phyloP scores from a whole-genome alignment of 2,888 invertebrate species.

The Leucania comma region DNA sequence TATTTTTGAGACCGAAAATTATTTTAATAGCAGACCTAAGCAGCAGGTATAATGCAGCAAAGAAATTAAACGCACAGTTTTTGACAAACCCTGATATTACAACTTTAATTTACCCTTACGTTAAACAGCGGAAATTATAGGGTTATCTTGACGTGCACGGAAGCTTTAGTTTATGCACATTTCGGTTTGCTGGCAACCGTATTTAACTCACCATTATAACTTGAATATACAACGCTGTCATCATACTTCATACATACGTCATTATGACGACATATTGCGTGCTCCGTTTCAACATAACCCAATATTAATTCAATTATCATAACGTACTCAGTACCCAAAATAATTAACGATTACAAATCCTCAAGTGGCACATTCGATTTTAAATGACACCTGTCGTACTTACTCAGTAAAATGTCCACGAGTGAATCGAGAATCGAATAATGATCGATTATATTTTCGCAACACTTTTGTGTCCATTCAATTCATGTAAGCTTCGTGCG shows the following conservation, averaged over 20 bases:
- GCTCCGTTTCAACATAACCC: constrained; percentile 35
- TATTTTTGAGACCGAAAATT: constrained; percentile 1
- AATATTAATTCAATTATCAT: constrained; percentile 55
- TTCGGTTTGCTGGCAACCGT: constrained; percentile 15
- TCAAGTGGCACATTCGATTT: constrained; percentile 45
- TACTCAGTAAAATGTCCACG: constrained; percentile 44
- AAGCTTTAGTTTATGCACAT: constrained; percentile 30
- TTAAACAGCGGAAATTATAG: constrained; percentile 36
- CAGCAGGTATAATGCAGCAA: constrained; percentile 9
- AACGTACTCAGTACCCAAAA: constrained; percentile 42
- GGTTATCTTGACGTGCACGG: constrained; percentile 7
- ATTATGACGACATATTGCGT: constrained; percentile 35
- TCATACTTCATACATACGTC: constrained; percentile 26
- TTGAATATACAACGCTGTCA: constrained; percentile 26
- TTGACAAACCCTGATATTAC: constrained; percentile 29
- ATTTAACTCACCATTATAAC: constrained; percentile 13
- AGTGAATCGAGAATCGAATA: constrained; percentile 54
- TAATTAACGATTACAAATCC: constrained; percentile 62
- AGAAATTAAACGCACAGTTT: constrained; percentile 19
- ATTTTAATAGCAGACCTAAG: constrained; percentile 25
- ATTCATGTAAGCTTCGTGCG: constrained; percentile 55
- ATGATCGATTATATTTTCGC: constrained; percentile 63
- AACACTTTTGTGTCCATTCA: constrained; percentile 59
- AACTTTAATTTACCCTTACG: constrained; percentile 31
- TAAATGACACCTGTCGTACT: constrained; percentile 59